Percentiles rank a stretch among this genome's conserved stretches.
phyloP scores from a whole-genome alignment of 1,140 invertebrate genomes.

The Campoletis sonorensis region DNA sequence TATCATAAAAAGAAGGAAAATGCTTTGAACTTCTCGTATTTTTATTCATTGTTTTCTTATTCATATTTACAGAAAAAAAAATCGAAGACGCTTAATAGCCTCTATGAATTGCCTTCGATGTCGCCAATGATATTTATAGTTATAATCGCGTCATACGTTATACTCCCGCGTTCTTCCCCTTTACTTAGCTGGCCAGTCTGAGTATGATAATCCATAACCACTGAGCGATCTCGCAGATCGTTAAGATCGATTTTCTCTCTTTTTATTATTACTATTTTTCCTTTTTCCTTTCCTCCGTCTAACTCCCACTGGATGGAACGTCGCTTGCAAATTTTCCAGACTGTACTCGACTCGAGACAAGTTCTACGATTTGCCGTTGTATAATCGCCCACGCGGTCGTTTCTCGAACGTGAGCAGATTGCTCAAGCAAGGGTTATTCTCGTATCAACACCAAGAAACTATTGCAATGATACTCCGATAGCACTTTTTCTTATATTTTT shows the following conservation, averaged over 20 bases:
- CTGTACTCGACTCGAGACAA: neutral
- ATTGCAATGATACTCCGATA: neutral
- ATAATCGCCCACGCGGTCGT: constrained; percentile 18
- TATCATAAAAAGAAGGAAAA: too few species aligned
- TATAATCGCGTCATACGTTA: constrained; percentile 54
- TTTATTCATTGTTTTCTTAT: constrained; percentile 27
- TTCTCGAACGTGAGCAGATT: neutral
- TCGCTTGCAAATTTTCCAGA: neutral
- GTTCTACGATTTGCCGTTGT: constrained; percentile 14
- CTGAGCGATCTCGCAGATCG: constrained; percentile 15
- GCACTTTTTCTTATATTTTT: neutral
- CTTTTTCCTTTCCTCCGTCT: neutral
- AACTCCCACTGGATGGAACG: constrained; percentile 13
- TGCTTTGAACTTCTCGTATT: too few species aligned
- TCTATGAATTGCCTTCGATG: constrained; percentile 46
- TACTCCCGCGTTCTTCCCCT: constrained; percentile 41
- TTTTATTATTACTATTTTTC: too few species aligned
- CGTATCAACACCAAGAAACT: constrained; percentile 1
- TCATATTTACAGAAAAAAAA: constrained; percentile 10
- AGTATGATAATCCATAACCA: constrained; percentile 35
- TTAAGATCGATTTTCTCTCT: neutral
- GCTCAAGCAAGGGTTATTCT: neutral
- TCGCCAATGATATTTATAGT: constrained; percentile 49
- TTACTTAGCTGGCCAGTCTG: neutral
- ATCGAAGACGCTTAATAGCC: constrained; percentile 39